Evolutionary conservation across 2,797 vertebrate genomes (phyloP).

Genomic region (Chiroxiphia lanceolata): DNA sequence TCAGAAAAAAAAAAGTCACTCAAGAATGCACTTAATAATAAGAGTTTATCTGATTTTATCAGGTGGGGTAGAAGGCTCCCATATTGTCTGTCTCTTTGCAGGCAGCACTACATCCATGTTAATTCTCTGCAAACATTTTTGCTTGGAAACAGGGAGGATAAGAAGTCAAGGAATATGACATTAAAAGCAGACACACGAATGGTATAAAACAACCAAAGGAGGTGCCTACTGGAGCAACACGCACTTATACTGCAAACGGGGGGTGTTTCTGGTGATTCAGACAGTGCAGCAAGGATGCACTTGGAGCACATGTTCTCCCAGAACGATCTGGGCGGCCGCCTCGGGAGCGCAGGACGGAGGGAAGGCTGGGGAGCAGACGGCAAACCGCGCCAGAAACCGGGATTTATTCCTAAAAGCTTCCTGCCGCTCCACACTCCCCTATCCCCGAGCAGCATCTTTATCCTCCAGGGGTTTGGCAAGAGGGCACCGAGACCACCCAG

Average conservation of each 20-base stretch:
- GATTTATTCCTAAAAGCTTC: accelerated
- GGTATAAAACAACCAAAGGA: neutral
- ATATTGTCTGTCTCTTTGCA: neutral
- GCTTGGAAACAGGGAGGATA: neutral
- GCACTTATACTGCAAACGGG: neutral
- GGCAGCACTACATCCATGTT: neutral
- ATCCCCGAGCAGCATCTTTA: neutral
- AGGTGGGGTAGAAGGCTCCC: neutral
- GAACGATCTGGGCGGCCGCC: neutral
- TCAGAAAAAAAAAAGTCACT: neutral
- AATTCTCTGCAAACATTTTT: neutral
- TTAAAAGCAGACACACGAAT: neutral
- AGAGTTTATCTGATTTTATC: neutral
- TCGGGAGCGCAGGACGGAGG: neutral
- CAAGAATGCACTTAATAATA: neutral
- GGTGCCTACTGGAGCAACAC: neutral
- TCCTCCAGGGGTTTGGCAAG: accelerated
- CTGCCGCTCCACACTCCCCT: neutral
- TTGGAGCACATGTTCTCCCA: neutral
- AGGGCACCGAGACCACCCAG: neutral
- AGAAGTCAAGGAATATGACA: neutral
- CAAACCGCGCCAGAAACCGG: neutral
- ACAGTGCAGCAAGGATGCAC: neutral
- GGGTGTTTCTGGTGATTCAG: neutral
- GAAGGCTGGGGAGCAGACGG: neutral